These are phyloP conservation scores for Eucera pruinosa DNA, from an alignment of 2,888 invertebrate species.

Conservation along the genomic window DNA sequence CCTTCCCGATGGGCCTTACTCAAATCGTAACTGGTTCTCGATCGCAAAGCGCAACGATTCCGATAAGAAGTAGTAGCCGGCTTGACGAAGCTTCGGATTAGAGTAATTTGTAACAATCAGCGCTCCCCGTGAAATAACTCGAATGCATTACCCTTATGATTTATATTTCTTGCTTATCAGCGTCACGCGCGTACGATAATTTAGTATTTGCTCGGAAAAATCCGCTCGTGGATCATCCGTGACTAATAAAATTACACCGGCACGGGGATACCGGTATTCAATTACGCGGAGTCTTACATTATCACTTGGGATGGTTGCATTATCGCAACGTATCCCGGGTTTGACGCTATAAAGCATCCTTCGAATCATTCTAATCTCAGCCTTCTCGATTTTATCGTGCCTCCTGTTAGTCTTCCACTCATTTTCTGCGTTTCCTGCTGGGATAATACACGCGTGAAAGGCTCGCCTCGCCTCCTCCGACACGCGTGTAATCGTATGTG, in stretches of 20 bases:
- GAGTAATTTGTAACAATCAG: conserved; percentile 26
- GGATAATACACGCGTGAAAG: conserved; percentile 30
- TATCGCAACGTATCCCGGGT: not conserved
- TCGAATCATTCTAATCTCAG: not conserved
- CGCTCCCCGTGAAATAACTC: not conserved
- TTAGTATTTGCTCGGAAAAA: not conserved
- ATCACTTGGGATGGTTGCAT: not conserved
- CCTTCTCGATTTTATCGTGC: conserved; percentile 1
- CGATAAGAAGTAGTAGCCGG: conserved; percentile 15
- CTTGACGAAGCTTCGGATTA: not conserved
- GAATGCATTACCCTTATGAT: not conserved
- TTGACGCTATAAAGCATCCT: not conserved
- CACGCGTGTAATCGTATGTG: conserved; percentile 18
- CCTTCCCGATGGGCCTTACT: not conserved
- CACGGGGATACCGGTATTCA: not conserved
- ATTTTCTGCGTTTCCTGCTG: conserved; percentile 33
- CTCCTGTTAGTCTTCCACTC: conserved; percentile 5
- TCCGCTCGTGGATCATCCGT: not conserved
- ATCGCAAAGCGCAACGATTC: conserved; percentile 3
- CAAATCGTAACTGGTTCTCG: conserved; percentile 27
- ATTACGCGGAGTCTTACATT: not conserved
- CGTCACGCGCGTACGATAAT: not conserved
- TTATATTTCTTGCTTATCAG: not conserved
- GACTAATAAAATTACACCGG: not conserved
- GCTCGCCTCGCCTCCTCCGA: not conserved